These are phyloP conservation scores for Streptopelia turtur DNA, from an alignment of 2,797 vertebrate genomes.

Conservation along the genomic window DNA sequence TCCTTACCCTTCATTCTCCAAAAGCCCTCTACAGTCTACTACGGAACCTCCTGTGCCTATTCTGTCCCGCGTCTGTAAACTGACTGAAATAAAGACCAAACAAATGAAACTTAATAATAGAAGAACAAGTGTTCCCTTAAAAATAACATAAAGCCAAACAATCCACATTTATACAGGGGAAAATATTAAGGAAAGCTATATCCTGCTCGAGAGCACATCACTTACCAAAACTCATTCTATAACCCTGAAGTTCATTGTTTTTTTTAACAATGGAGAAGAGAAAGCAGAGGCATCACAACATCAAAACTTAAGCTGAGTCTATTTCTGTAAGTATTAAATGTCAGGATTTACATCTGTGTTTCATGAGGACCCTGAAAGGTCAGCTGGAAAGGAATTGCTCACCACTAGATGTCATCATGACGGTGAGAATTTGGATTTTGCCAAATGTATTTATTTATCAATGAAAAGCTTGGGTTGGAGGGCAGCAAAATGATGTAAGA, in stretches of 20 bases:
- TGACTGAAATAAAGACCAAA: constrained; percentile 83
- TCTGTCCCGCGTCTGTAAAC: constrained; percentile 95
- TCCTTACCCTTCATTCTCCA: constrained; percentile 96
- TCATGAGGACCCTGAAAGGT: neutral
- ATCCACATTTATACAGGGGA: neutral
- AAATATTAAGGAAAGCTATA: neutral
- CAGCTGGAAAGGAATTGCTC: neutral
- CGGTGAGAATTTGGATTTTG: neutral
- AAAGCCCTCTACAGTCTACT: constrained; percentile 95
- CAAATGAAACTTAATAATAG: constrained; percentile 12
- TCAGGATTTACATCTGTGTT: neutral
- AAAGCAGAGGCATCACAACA: neutral
- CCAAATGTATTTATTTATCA: neutral
- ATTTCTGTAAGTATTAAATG: neutral
- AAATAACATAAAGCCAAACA: neutral
- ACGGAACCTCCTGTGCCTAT: constrained; percentile 94
- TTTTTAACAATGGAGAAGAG: neutral
- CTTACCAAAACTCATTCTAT: neutral
- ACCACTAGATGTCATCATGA: constrained; percentile 46
- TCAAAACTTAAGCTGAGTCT: neutral
- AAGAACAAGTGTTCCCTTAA: neutral
- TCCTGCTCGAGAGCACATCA: neutral
- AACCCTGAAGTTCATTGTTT: neutral
- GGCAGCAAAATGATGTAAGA: neutral
- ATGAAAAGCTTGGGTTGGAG: neutral